Evolutionary conservation across 2,888 invertebrate genomes (phyloP), one percentile per base, ranked within the genome.

Genomic region (Trichogramma dendrolimi): DNA sequence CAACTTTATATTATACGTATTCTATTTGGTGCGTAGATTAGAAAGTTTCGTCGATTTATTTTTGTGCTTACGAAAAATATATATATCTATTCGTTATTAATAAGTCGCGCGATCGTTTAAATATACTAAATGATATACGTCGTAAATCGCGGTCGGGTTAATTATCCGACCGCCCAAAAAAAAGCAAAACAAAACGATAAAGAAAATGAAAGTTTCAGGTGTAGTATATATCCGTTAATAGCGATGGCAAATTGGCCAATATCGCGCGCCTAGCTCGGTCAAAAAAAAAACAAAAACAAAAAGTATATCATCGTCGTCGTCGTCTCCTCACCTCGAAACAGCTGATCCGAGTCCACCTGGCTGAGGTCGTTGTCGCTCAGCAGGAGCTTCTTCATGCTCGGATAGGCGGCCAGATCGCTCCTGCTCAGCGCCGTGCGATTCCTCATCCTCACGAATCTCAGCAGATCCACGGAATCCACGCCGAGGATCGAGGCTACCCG

Each of bases 281-380:
- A 2, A 27, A 27, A 27, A 27, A 46, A 46, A n/a, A 46, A n/a
- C n/a, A 27, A 27, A 1, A 27, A 27, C 27, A 27, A 27, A 27
- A 27, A 27, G 27, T 27, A 27, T 14, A 27, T 14, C 1, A 14
- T 14, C 14, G 2, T 46, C 8, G 46, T 46, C 8, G 8, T 46
- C n/a, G n/a, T 2, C 14, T 14, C 14, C 56, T 42, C 27, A 66
- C 75, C 66, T 62, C 50, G 11, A 3, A 91, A 84, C 11, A 89
- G 27, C 3, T 2, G 71, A 73, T 89, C 85, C 50, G 83, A 82
- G 0, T 86, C 84, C 47, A 90, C 79, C 65, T 83, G 81, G 0
- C 78, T 56, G 90, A 75, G 57, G 83, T 82, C 2, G 82, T 83
- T 66, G 51, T 64, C 60, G 14, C 60, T 53, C 1, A 66, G 57